phyloP scores from a whole-genome alignment of 2,113 vertebrate species.

The Corydoras maculifer region DNA sequence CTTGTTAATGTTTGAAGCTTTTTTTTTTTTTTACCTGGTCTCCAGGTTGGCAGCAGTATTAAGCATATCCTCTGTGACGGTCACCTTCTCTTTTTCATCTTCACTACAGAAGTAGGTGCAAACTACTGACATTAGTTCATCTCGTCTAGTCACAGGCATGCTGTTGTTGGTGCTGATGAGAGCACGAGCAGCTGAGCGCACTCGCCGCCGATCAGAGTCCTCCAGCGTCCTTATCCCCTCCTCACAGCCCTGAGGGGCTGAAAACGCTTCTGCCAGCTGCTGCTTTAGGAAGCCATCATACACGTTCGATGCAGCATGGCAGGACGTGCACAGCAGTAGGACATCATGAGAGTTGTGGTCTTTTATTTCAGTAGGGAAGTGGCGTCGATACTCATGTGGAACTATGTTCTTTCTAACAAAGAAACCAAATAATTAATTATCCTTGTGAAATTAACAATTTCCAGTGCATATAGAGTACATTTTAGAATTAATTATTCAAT shows the following conservation, averaged over 20 bases:
- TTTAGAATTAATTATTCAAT: no score
- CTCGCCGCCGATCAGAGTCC: conserved; percentile 77
- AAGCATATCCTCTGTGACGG: conserved; percentile 67
- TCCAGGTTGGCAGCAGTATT: conserved; percentile 78
- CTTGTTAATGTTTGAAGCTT: no score
- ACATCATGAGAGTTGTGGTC: conserved; percentile 97
- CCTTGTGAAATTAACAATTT: no score
- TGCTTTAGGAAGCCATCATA: conserved; percentile 88
- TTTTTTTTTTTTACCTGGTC: conserved; percentile 27
- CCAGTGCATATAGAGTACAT: no score
- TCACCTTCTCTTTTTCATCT: conserved; percentile 19
- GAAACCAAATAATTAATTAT: no score
- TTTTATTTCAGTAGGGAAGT: conserved; percentile 95
- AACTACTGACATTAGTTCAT: conserved; percentile 74
- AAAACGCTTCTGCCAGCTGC: conserved; percentile 77
- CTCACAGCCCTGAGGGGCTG: conserved; percentile 85
- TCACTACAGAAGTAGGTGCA: conserved; percentile 62
- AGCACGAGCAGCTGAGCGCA: conserved; percentile 85
- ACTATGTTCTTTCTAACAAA: conserved; percentile 86
- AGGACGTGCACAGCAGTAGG: conserved; percentile 88
- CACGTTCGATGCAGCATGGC: conserved; percentile 88
- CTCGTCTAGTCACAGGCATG: conserved; percentile 70
- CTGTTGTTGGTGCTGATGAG: conserved; percentile 75
- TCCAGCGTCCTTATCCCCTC: conserved; percentile 81
- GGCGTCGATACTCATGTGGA: conserved; percentile 89